Evolutionary conservation across 2,888 invertebrate genomes (phyloP).

Genomic region (Crossocerus cetratus): DNA sequence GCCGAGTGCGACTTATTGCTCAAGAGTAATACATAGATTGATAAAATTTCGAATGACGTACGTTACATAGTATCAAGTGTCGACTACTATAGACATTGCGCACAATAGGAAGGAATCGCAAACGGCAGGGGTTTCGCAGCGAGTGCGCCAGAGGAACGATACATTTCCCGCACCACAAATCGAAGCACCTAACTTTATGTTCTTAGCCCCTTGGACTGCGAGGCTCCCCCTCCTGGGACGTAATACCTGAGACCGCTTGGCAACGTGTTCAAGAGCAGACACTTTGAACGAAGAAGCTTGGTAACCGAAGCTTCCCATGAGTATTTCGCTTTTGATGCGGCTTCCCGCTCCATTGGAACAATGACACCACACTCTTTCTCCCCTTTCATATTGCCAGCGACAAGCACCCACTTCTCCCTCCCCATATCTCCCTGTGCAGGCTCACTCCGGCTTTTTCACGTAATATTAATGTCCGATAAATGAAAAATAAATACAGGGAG

Average conservation of each 20-base stretch:
- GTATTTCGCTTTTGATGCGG: slow-evolving; percentile 33
- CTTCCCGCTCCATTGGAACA: slow-evolving; percentile 17
- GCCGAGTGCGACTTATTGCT: too few relatives aligned
- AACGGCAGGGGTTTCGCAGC: neutral
- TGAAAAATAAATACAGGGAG: too few relatives aligned
- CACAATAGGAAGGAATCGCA: neutral
- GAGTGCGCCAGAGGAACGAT: neutral
- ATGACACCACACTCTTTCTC: neutral
- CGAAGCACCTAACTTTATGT: slow-evolving; percentile 34
- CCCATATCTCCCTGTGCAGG: neutral
- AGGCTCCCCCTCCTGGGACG: slow-evolving; percentile 33
- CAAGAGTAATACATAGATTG: too few relatives aligned
- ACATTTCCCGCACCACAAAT: slow-evolving; percentile 35
- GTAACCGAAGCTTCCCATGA: slow-evolving; percentile 40
- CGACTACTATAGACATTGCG: too few relatives aligned
- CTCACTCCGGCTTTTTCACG: too few relatives aligned
- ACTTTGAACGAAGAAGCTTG: slow-evolving; percentile 38
- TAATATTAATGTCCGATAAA: too few relatives aligned
- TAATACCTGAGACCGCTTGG: slow-evolving; percentile 47
- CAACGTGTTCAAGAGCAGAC: slow-evolving; percentile 29
- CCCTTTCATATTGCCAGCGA: neutral
- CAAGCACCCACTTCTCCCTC: too few relatives aligned
- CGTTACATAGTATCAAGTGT: too few relatives aligned
- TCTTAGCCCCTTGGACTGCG: slow-evolving; percentile 21
- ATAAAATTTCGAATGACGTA: too few relatives aligned